Evolutionary conservation across 2,113 vertebrate genomes (phyloP).

Genomic region (Callionymus lyra): DNA sequence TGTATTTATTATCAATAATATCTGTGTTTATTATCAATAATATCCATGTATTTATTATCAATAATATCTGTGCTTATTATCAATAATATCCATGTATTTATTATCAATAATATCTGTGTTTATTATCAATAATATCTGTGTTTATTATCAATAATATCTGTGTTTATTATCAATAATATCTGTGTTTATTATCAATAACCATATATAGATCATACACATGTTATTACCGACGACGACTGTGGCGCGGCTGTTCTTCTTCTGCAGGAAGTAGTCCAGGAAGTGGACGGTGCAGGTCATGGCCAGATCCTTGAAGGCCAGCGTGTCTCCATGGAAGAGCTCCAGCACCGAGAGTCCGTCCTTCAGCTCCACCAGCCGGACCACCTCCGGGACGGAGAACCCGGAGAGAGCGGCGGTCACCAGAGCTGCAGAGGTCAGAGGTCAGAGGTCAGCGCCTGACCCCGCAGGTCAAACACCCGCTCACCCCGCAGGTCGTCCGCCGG

Average conservation of each 20-base stretch:
- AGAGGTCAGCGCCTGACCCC: too few species aligned
- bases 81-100: too few species aligned
- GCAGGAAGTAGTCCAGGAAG: slow-evolving; percentile 81
- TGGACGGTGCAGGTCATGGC: slow-evolving; percentile 79
- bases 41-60: too few species aligned
- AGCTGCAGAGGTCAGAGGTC: slow-evolving; percentile 42
- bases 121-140: too few species aligned
- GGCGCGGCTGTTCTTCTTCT: slow-evolving; percentile 63
- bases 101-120: too few species aligned
- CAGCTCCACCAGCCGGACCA: slow-evolving; percentile 64
- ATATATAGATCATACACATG: too few species aligned
- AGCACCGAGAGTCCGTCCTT: slow-evolving; percentile 71
- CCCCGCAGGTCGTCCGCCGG: slow-evolving; percentile 63
- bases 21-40: too few species aligned
- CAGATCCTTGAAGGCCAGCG: slow-evolving; percentile 85
- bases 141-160: too few species aligned
- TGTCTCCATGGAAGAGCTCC: slow-evolving; percentile 87
- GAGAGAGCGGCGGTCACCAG: slow-evolving; percentile 72
- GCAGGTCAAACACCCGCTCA: slow-evolving; percentile 43
- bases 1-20: too few species aligned
- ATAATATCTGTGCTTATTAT: too few species aligned
- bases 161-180: too few species aligned
- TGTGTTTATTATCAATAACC: too few species aligned
- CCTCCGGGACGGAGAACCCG: slow-evolving; percentile 71
- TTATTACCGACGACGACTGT: slow-evolving; percentile 78